A percentile compares a stretch with the other conserved stretches of the same genome.
Evolutionary conservation across 2,888 invertebrate species (phyloP).

Genomic region (Hemicrepidius hirtus): DNA sequence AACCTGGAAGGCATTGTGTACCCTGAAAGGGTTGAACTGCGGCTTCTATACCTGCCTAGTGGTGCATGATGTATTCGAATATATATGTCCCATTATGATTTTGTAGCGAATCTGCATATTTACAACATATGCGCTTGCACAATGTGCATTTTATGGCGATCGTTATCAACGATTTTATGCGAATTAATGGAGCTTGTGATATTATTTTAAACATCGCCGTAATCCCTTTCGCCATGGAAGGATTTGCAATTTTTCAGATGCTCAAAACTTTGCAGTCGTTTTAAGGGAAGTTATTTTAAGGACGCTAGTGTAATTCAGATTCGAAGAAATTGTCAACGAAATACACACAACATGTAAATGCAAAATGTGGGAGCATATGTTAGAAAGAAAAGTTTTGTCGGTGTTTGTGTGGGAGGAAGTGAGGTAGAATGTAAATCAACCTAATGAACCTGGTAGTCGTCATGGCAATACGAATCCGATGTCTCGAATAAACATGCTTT

Average conservation of each 20-base stretch:
- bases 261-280: too few species aligned
- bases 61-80: slow-evolving; percentile 69
- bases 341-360: slow-evolving; percentile 21
- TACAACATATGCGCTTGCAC: slow-evolving; percentile 62
- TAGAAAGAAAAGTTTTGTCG: slow-evolving; percentile 28
- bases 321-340: neutral
- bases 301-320: neutral
- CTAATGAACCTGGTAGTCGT: slow-evolving; percentile 63
- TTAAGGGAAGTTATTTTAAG: too few species aligned
- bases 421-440: slow-evolving; percentile 59
- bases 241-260: too few species aligned
- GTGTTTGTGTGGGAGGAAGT: slow-evolving; percentile 42
- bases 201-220: slow-evolving; percentile 60
- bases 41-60: slow-evolving; percentile 68
- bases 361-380: slow-evolving; percentile 6
- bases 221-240: too few species aligned
- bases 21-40: slow-evolving; percentile 65
- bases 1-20: slow-evolving; percentile 67
- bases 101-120: slow-evolving; percentile 68
- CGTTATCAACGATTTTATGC: slow-evolving; percentile 65
- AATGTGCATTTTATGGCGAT: slow-evolving; percentile 65
- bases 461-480: slow-evolving; percentile 63
- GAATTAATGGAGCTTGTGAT: slow-evolving; percentile 72
- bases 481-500: slow-evolving; percentile 64
- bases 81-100: slow-evolving; percentile 65